Conservation (phyloP, 2,888 invertebrate species). For the Acanthopleura granulata region DNA sequence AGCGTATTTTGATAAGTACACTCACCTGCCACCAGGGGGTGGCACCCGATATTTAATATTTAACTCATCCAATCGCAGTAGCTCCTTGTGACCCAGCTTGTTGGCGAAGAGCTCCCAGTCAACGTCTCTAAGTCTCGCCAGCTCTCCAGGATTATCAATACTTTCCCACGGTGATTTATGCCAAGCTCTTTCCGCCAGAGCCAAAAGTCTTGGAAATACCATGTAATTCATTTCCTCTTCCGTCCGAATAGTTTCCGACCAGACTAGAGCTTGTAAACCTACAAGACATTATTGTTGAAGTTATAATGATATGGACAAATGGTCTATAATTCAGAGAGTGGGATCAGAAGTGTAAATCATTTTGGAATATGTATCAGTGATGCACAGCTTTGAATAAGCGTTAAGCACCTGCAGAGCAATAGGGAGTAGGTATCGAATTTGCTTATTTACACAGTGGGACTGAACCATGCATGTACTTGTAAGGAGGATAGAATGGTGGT, state of each 20-base stretch:
- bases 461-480: too few relatives aligned
- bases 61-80: conserved; percentile 33
- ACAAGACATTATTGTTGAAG: not conserved
- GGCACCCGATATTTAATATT: conserved; percentile 33
- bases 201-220: conserved; percentile 23
- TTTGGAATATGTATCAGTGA: too few relatives aligned
- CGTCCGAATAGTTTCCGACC: conserved; percentile 24
- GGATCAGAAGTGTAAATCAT: too few relatives aligned
- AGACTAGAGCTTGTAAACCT: conserved; percentile 22
- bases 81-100: conserved; percentile 34
- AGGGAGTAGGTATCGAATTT: too few relatives aligned
- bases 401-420: too few relatives aligned
- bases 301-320: not conserved
- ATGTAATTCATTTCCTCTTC: conserved; percentile 21
- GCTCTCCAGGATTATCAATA: not conserved
- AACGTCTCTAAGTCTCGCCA: not conserved
- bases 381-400: too few relatives aligned
- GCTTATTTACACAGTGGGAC: too few relatives aligned
- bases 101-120: conserved; percentile 38
- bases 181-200: conserved; percentile 36
- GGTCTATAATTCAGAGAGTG: not conserved
- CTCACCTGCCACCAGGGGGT: conserved; percentile 26
- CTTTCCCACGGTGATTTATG: conserved; percentile 35
- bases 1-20: too few relatives aligned
- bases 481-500: too few relatives aligned